Conservation (phyloP, 1,140 invertebrate genomes). For the Stenopsyche tienmushanensis region DNA sequence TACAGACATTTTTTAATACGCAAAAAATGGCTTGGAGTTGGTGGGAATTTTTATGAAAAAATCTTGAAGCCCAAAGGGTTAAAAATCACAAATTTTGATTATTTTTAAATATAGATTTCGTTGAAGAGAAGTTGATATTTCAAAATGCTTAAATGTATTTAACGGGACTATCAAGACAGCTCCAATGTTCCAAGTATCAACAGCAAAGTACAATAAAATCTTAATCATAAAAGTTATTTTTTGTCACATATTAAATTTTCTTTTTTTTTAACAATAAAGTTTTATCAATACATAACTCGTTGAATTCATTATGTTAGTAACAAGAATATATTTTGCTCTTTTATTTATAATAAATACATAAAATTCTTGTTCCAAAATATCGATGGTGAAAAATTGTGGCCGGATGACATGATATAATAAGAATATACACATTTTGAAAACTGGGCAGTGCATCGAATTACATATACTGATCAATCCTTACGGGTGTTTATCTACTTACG, state of each 20-base stretch:
- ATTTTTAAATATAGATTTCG: too few relatives aligned
- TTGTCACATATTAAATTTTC: neutral
- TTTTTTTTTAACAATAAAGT: conserved; percentile 28
- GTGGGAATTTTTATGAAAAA: too few relatives aligned
- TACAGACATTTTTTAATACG: too few relatives aligned
- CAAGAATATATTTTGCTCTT: conserved; percentile 35
- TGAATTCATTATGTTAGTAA: conserved; percentile 36
- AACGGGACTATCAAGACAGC: conserved; percentile 4
- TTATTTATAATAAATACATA: conserved; percentile 39
- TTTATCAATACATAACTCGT: conserved; percentile 38
- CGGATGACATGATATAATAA: conserved; percentile 32
- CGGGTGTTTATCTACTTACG: neutral
- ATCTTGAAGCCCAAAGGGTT: too few relatives aligned
- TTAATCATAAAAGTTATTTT: too few relatives aligned
- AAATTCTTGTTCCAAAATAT: conserved; percentile 39
- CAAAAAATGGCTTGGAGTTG: too few relatives aligned
- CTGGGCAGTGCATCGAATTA: conserved; percentile 23
- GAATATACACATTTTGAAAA: conserved; percentile 11
- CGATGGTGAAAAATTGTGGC: conserved; percentile 38
- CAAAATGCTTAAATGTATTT: too few relatives aligned
- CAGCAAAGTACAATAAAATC: conserved; percentile 1
- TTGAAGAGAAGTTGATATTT: too few relatives aligned
- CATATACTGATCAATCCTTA: conserved; percentile 18
- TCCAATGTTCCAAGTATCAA: conserved; percentile 3
- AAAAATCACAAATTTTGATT: too few relatives aligned